These are phyloP conservation scores for Meloidogyne chitwoodi DNA, from an alignment of 1,140 invertebrate species.

Conservation along the genomic window DNA sequence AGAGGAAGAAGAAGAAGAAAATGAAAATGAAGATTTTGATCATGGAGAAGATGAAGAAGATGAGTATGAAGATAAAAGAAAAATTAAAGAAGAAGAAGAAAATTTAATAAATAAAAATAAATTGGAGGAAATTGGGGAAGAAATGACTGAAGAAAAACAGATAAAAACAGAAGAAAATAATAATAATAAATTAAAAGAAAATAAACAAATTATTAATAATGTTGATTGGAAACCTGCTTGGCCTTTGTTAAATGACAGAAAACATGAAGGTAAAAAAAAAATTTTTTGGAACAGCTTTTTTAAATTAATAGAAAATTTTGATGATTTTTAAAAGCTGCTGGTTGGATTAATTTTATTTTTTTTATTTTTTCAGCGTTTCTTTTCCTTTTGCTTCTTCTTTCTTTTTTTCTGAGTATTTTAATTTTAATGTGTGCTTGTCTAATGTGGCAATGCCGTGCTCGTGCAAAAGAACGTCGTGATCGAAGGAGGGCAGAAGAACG, in stretches of 20 bases:
- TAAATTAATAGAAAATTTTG: too few species aligned
- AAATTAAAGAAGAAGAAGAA: background rate
- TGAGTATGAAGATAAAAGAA: background rate
- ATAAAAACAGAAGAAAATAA: background rate
- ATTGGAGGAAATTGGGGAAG: background rate
- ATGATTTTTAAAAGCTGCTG: conserved; percentile 28
- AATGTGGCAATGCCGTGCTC: conserved; percentile 35
- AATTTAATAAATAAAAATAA: background rate
- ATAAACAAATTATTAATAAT: conserved; percentile 7
- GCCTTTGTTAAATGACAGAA: conserved; percentile 14
- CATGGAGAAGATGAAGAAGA: background rate
- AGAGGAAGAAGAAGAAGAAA: background rate
- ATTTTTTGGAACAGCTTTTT: background rate
- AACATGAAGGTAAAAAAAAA: conserved; percentile 1
- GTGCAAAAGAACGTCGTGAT: conserved; percentile 2
- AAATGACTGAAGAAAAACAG: background rate
- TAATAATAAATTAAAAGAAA: background rate
- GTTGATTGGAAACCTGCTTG: background rate
- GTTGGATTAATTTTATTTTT: conserved; percentile 16
- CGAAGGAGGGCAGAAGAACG: background rate
- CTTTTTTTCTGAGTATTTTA: conserved; percentile 30
- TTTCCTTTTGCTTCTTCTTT: conserved; percentile 29
- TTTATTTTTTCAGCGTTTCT: background rate
- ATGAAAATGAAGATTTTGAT: conserved; percentile 15
- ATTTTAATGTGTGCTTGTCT: conserved; percentile 35